Base-by-base conservation (phyloP, 1,140 invertebrate genomes). In the Chymomyza costata region DNA sequence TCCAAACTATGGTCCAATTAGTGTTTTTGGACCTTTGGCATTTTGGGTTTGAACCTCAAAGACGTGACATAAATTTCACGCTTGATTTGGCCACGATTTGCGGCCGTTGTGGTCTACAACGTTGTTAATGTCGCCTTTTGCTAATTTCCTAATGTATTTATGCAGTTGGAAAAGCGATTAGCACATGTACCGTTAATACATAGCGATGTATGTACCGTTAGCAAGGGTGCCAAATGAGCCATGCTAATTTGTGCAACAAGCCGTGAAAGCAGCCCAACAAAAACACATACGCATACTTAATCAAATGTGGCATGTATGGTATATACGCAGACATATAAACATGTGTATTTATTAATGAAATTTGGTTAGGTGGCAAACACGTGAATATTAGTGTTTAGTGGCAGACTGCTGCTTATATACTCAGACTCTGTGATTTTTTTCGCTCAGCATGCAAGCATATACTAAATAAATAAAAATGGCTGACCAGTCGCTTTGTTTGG, bases 211-310 rank as follows among this genome's bases (percentile, higher is more conserved):
- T 7, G 8, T 5, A 3, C 5, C 1, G 44, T 0, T 11, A 3
- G 34, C 5, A 14, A n/a, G 1, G 2, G 18, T 34, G 30, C 34
- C 63, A 60, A 73, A 76, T 76, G 71, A 69, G 54, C 44, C 67
- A 53, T 71, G 58, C 62, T 69, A 78, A 76, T 76, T 80, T 80
- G 71, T 76, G 71, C 73, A 78, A 48, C 66, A 59, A 63, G 66
- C 47, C 71, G 71, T 70, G 41, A 76, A 66, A 37, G 40, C n/a
- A 60, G 54, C 71, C 66, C 56, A 25, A 25, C 21, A 25, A 8
- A 70, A 48, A 63, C 38, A 43, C 21, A 38, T 11, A 18, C 34
- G 3, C 21, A 25, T 25, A 25, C 3, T 5, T 5, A 8, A 25
- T 25, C 3, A 5, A 8, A 25, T 8, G 3, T 3, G 3, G 21